Conservation (phyloP, 2,888 invertebrate species). For the Trichogramma dendrolimi region DNA sequence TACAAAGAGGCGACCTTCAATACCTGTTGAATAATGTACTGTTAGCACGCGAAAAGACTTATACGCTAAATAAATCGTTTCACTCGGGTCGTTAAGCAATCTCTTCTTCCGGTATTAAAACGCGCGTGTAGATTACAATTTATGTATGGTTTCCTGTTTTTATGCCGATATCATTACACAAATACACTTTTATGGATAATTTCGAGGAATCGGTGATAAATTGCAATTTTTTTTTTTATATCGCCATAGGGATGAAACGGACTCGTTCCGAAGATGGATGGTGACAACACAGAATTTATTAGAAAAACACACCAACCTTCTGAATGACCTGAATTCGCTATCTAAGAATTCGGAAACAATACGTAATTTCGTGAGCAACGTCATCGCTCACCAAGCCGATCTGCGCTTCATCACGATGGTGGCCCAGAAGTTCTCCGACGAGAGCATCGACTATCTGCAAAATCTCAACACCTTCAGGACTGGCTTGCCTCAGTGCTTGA, state of each 20-base stretch:
- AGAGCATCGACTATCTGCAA: constrained; percentile 84
- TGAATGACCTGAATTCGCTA: constrained; percentile 72
- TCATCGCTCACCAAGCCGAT: constrained; percentile 94
- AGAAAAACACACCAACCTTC: constrained; percentile 46
- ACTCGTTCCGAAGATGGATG: too few relatives aligned
- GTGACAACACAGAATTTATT: too few relatives aligned
- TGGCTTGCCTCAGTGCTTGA: constrained; percentile 73
- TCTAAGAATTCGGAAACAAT: constrained; percentile 73
- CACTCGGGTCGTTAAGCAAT: neutral
- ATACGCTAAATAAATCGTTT: neutral
- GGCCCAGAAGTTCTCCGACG: constrained; percentile 92
- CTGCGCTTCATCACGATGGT: constrained; percentile 93
- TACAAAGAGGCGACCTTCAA: too few relatives aligned
- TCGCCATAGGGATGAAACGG: too few relatives aligned
- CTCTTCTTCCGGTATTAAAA: constrained; percentile 28
- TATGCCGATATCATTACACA: too few relatives aligned
- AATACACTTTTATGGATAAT: too few relatives aligned
- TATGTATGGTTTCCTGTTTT: too few relatives aligned
- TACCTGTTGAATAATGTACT: too few relatives aligned
- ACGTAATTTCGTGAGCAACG: constrained; percentile 84
- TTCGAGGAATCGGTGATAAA: too few relatives aligned
- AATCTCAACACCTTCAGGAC: constrained; percentile 85
- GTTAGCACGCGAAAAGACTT: neutral
- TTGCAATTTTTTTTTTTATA: too few relatives aligned
- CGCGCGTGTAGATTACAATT: neutral